Evolutionary conservation across 2,888 invertebrate genomes (phyloP), one percentile per base, ranked within the genome.

Genomic region (Epirrhoe alternata): DNA sequence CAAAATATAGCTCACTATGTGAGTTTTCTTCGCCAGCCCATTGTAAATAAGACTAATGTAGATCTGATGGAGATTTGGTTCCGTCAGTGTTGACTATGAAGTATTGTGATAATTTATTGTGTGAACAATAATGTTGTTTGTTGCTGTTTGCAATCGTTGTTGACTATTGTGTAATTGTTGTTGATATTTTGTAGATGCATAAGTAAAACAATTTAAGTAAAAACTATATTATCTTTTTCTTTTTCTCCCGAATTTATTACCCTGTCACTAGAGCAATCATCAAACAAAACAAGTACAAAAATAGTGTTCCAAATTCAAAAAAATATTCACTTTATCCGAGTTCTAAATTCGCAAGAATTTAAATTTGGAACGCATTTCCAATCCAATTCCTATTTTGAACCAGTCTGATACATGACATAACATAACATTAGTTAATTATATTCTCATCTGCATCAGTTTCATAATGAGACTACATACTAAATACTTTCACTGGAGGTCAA

Each of bases 81-180:
- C 80, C 81, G 80, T 76, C 80, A 83, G 81, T 75, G 72, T 79
- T 88, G 86, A 87, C 87, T 85, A 64, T 64, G 64, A 61, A 35
- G 51, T 82, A 80, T 80, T 92, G 92, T 93, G 92, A 92, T 93
- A 93, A 74, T 93, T 93, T 93, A 93, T 93, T 92, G 90, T 88
- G 88, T 91, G 88, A 77, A 77, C 80, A 80, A 80, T 82, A 77
- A 76, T 80, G 79, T 80, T 84, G 85, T 84, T 77, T 84, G 84
- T 76, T 80, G 78, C 87, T 90, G 89, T 84, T 86, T 84, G 88
- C 84, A 81, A 76, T 83, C 81, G 81, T 91, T 93, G 92, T 93
- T 93, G 92, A 90, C 81, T 90, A 90, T 85, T 92, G 87, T 89
- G 86, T 92, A 92, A 86, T 89, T 91, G 88, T 87, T 88, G 86